Evolutionary conservation across 1,140 invertebrate genomes (phyloP), one percentile per base, ranked within the genome.

Genomic region (Gonioctena quinquepunctata): DNA sequence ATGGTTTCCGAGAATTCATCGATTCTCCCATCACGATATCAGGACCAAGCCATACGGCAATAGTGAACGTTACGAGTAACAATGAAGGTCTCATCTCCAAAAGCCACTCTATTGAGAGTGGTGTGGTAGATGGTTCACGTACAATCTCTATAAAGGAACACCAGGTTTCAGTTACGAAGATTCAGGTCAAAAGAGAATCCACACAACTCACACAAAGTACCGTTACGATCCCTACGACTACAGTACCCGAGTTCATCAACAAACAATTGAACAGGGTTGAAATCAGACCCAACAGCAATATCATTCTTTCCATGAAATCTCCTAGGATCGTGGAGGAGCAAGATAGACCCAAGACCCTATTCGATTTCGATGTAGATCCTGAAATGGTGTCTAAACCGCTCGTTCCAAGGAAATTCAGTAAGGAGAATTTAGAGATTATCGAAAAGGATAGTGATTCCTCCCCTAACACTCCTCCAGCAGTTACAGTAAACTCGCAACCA

Each of bases 191-290:
- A 73, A 72, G 71, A 7, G 76, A 77, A 70, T 70, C 76, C 25
- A 75, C 69, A 18, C 68, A 74, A 63, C 64, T 73, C 52, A 72
- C 50, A 28, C 68, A 67, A 22, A 70, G 63, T 42, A 74, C 78
- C 18, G 79, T 74, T 18, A 75, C 67, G 26, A 42, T 42, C 33
- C 33, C 33, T 42, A 42, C 33, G 33, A n/a, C 33, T 42, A 13
- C 33, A n/a, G 85, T 90, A n/a, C 90, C 90, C 1, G 90, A 92
- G 81, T 91, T 91, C 77, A 83, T 92, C 72, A 88, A 90, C 72
- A 89, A 91, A 57, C 90, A 91, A 77, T 76, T 92, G 56, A 90
- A 91, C 69, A 89, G 86, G 74, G 89, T 92, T 42, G 90, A 91
- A 73, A 61, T 68, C 1, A 89, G 88, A 76, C 86, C 87, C 3